Percentiles rank a stretch among this genome's conserved stretches.
Evolutionary conservation across 2,797 vertebrate species (phyloP).

Genomic region (Squalus acanthias): DNA sequence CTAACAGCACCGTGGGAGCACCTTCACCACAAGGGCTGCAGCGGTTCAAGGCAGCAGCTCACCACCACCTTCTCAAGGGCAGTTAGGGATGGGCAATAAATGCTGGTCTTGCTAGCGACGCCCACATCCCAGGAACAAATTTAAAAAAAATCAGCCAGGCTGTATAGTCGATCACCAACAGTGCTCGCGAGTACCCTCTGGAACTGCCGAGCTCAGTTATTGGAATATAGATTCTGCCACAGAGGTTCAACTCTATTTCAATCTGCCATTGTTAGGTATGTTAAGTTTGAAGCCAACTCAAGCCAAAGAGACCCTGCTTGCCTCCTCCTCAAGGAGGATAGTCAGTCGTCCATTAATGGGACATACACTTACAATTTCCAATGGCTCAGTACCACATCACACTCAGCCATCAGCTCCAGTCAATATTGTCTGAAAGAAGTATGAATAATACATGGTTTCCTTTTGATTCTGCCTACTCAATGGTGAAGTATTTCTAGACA

Average conservation of each 20-base stretch:
- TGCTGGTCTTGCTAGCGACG: no score
- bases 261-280: not conserved
- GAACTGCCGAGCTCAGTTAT: not conserved
- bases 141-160: not conserved
- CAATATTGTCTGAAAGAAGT: not conserved
- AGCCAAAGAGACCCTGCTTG: not conserved
- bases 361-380: not conserved
- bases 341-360: not conserved
- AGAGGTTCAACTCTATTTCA: not conserved
- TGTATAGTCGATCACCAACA: not conserved
- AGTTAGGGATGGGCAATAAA: no score
- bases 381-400: not conserved
- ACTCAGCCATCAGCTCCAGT: not conserved
- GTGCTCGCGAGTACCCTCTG: not conserved
- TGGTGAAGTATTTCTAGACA: not conserved
- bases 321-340: not conserved
- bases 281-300: not conserved
- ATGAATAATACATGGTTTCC: not conserved
- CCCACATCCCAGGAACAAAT: no score
- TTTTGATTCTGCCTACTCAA: not conserved
- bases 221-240: not conserved
- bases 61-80: no score
- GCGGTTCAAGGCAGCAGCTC: no score
- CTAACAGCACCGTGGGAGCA: no score
- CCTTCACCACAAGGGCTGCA: no score